Base-by-base conservation (phyloP, 2,113 vertebrate species). In the Paratilapia polleni region DNA sequence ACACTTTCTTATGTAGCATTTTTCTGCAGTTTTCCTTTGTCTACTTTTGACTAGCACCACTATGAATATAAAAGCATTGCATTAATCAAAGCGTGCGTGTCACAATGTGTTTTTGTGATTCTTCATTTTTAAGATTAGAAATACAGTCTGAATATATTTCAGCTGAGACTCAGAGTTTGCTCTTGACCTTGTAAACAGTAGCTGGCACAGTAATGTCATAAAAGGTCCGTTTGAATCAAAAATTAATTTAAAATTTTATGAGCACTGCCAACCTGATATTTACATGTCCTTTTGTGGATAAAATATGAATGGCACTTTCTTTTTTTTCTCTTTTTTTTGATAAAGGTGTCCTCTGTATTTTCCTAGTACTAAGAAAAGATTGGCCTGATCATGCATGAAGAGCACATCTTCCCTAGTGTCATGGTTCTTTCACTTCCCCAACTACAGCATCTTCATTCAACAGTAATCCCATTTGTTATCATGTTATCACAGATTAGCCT, bases 391-490 rank as follows among this genome's bases (percentile, higher is more conserved):
- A 61, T 62, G 78, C 6, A 2, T 6, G 4, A 43, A 79, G 54
- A 79, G 52, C 41, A 6, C 57, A 22, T 34, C 41, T 26, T 78
- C 66, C 58, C 20, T 20, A 14, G 41, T 9, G 26, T 77, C 79
- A 43, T 8, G 1, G 8, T 22, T 47, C 77, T 78, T 74, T 81
- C 58, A 68, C 54, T 17, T 77, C 62, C 34, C 34, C 62, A 34
- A 2, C 82, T 57, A 64, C 64, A 13, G 47, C 61, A 26, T 77
- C 78, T 59, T 86, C 60, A 77, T 84, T 84, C 70, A 49, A 15
- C 28, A 49, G 58, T 81, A 88, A 91, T 87, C 89, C 81, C 13
- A 22, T 75, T 73, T 83, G 73, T 84, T 87, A 87, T 83, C 77
- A 57, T 20, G 77, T 58, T 22, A 60, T 81, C 83, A 54, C 73